Percentiles rank a stretch among this genome's conserved stretches.
Conservation (phyloP, 37 sponge, comb jelly and placozoan genomes). For the Bolinopsis microptera region DNA sequence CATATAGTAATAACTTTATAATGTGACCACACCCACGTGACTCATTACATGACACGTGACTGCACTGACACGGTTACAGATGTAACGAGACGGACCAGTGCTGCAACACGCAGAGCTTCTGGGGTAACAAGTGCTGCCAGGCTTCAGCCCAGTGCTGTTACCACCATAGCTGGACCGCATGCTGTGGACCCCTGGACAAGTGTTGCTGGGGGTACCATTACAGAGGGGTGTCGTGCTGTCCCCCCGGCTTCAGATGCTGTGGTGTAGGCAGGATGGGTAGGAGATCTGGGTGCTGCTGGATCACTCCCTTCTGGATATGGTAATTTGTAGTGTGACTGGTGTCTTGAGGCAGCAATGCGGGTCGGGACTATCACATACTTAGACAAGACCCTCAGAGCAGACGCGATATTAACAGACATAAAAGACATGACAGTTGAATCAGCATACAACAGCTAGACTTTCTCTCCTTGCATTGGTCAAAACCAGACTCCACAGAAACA, state of each 20-base stretch:
- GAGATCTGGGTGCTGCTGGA: conserved; percentile 20
- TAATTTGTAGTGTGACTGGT: conserved; percentile 1
- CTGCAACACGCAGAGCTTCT: neutral
- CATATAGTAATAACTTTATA: too few species aligned
- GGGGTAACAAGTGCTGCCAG: neutral
- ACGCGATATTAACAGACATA: too few species aligned
- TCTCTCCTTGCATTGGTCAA: too few species aligned
- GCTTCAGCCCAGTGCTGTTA: neutral
- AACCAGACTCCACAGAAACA: too few species aligned
- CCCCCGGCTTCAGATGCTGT: neutral
- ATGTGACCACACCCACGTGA: too few species aligned
- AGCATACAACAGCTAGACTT: too few species aligned
- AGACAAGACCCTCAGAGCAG: too few species aligned
- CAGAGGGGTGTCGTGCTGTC: neutral
- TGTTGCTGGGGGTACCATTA: conserved; percentile 34
- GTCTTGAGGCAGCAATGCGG: neutral
- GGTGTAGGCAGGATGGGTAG: neutral
- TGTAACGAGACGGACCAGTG: conserved; percentile 26
- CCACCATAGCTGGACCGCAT: conserved; percentile 13
- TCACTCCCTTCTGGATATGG: conserved; percentile 25
- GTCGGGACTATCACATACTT: too few species aligned
- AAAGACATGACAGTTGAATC: too few species aligned
- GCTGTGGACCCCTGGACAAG: neutral
- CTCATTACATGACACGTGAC: too few species aligned
- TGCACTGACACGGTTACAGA: too few species aligned